A percentile compares a stretch with the other conserved stretches of the same genome.
phyloP scores from a whole-genome alignment of 1,140 invertebrate genomes.

The Drosophila nebulosa region DNA sequence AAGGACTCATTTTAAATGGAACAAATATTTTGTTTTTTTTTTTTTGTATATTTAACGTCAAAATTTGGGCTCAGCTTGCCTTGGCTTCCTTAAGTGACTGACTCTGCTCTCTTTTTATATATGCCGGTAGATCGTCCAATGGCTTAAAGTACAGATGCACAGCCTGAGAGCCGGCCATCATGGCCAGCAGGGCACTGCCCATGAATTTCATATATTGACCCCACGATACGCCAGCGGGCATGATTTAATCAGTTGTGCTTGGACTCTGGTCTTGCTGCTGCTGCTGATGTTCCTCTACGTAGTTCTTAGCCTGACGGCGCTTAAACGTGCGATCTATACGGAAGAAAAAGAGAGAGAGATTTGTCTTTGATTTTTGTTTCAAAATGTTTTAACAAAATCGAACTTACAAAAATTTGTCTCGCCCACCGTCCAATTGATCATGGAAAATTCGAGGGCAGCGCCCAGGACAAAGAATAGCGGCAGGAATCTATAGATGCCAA shows the following conservation, averaged over 20 bases:
- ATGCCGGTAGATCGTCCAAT: conserved; percentile 86
- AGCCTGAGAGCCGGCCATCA: conserved; percentile 88
- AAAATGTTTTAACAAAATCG: too few relatives aligned
- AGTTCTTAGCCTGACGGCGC: conserved; percentile 86
- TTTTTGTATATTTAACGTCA: neutral
- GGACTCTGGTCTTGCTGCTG: conserved; percentile 71
- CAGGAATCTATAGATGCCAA: conserved; percentile 88
- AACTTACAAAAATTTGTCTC: conserved; percentile 93
- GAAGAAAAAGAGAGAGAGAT: neutral
- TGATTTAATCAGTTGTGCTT: conserved; percentile 83
- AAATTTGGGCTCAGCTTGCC: conserved; percentile 5
- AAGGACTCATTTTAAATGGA: too few relatives aligned
- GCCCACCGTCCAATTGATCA: conserved; percentile 94
- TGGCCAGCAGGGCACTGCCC: conserved; percentile 84
- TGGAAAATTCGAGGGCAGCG: conserved; percentile 91
- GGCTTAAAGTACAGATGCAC: conserved; percentile 91
- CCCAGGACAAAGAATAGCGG: conserved; percentile 91
- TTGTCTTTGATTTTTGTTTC: too few relatives aligned
- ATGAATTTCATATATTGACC: conserved; percentile 85
- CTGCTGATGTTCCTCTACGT: conserved; percentile 82
- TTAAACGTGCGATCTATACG: conserved; percentile 88
- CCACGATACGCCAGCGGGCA: conserved; percentile 89
- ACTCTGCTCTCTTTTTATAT: conserved; percentile 84
- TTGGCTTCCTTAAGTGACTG: neutral
- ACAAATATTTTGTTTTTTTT: too few relatives aligned